Conservation (phyloP, 1,140 invertebrate genomes). For the Pseudomyrmex pallidus region DNA sequence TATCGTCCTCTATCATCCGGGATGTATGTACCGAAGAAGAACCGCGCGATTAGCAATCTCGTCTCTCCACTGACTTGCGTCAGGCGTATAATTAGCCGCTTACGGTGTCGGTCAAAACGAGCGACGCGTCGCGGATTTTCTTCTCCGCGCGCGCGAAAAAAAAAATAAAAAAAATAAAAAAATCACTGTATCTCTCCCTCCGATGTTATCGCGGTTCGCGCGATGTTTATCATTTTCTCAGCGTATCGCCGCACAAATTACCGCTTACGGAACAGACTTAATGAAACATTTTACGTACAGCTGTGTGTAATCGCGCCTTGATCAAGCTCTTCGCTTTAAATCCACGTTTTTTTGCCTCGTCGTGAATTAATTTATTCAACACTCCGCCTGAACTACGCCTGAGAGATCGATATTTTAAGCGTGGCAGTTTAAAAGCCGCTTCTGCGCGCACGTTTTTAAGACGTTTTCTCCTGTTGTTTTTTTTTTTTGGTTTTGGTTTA, state of each 20-base stretch:
- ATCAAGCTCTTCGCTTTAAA: neutral
- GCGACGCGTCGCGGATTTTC: constrained; percentile 35
- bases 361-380: constrained; percentile 24
- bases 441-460: neutral
- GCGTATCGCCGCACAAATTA: constrained; percentile 55
- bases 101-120: constrained; percentile 48
- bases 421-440: neutral
- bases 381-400: no score
- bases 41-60: constrained; percentile 48
- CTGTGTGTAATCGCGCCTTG: constrained; percentile 18
- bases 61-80: constrained; percentile 33
- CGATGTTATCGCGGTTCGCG: constrained; percentile 48
- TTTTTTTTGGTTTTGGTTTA: neutral
- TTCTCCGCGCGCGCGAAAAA: constrained; percentile 39
- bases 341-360: neutral
- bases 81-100: constrained; percentile 57
- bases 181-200: neutral
- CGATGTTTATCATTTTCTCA: constrained; percentile 61
- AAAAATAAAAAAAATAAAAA: neutral
- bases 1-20: neutral
- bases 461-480: neutral
- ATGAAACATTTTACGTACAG: constrained; percentile 51
- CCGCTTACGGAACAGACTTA: constrained; percentile 26
- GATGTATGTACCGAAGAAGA: neutral
- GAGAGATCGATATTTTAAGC: neutral